These are phyloP conservation scores for Nephila pilipes DNA, from an alignment of 1,140 invertebrate genomes.

Conservation along the genomic window DNA sequence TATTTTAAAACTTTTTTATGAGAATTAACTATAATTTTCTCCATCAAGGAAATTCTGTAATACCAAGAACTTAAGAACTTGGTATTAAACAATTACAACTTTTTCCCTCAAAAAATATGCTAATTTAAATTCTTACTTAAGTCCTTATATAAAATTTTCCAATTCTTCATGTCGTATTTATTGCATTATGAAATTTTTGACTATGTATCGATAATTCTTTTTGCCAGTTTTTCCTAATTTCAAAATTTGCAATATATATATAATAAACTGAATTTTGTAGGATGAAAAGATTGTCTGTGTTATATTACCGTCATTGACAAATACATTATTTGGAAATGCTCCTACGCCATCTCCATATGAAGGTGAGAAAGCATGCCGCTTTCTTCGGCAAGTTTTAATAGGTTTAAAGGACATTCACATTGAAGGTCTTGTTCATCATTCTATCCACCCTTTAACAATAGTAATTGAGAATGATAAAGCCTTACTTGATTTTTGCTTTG, in stretches of 20 bases:
- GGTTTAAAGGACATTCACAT: constrained; percentile 57
- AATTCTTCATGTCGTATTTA: too few relatives aligned
- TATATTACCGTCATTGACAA: constrained; percentile 2
- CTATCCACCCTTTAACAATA: constrained; percentile 48
- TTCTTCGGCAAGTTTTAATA: constrained; percentile 29
- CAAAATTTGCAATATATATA: too few relatives aligned
- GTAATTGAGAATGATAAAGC: constrained; percentile 45
- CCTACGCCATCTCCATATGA: background rate
- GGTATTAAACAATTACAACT: background rate
- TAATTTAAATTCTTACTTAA: too few relatives aligned
- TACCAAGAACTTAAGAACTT: background rate
- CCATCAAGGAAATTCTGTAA: too few relatives aligned
- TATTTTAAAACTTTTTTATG: too few relatives aligned
- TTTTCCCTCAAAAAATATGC: background rate
- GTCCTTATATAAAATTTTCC: too few relatives aligned
- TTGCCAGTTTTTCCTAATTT: background rate
- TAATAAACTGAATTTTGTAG: background rate
- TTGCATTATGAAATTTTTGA: background rate
- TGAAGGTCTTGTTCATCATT: constrained; percentile 1
- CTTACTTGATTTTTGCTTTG: constrained; percentile 63
- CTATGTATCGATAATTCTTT: background rate
- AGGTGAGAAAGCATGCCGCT: constrained; percentile 29
- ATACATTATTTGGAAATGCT: background rate
- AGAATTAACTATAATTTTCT: too few relatives aligned
- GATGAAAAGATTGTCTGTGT: constrained; percentile 45